phyloP scores from a whole-genome alignment of 2,113 vertebrate genomes.

The Eulemur macaco region DNA sequence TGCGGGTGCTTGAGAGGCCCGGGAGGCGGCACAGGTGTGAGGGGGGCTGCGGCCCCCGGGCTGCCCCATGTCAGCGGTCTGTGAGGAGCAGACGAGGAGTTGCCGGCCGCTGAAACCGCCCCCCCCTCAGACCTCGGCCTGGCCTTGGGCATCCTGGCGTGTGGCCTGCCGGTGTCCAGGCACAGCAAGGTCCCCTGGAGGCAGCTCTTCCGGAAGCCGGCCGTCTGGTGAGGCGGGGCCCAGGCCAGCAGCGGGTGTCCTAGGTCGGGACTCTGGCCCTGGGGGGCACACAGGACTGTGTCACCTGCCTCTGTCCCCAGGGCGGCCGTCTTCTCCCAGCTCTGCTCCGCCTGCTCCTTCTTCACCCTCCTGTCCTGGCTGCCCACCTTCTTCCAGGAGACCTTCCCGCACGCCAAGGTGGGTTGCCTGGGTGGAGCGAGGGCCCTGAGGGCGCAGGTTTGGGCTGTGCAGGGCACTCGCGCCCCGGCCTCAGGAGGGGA shows the following conservation, averaged over 20 bases:
- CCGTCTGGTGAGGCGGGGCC: constrained; percentile 90
- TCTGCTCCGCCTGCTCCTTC: constrained; percentile 92
- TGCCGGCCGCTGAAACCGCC: accelerated
- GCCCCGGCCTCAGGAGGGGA: no score
- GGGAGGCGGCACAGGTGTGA: not conserved
- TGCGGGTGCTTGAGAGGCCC: not conserved
- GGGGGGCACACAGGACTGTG: no score
- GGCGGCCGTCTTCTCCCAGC: constrained; percentile 94
- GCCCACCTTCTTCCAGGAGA: constrained; percentile 96
- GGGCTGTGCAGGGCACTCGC: accelerated
- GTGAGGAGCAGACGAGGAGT: accelerated
- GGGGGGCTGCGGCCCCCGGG: not conserved
- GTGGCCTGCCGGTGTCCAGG: constrained; percentile 84
- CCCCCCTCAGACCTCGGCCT: constrained; percentile 87
- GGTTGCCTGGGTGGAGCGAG: not conserved
- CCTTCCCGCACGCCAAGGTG: constrained; percentile 95
- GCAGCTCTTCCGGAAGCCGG: constrained; percentile 91
- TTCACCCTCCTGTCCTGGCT: constrained; percentile 97
- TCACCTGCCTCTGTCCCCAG: constrained; percentile 72
- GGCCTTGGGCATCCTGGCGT: constrained; percentile 87
- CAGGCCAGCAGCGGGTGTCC: not conserved
- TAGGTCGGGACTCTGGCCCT: not conserved
- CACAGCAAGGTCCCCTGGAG: constrained; percentile 91
- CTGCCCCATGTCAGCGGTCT: no score
- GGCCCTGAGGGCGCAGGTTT: not conserved